phyloP scores from a whole-genome alignment of 2,797 vertebrate species.

The Ctenopoma kingsleyae region DNA sequence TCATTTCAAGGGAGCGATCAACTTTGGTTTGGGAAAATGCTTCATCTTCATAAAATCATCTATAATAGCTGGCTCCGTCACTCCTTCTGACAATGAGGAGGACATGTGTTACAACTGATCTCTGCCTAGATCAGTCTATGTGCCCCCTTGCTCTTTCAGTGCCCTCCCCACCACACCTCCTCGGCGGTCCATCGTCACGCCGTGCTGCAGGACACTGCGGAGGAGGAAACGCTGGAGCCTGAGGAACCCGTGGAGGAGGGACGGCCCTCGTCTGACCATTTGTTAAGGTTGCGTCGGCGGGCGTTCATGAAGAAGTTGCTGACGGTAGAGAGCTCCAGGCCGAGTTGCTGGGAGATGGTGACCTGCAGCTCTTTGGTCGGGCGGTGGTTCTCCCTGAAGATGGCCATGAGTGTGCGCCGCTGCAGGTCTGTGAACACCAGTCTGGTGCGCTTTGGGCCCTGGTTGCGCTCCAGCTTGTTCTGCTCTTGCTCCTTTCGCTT shows the following conservation, averaged over 20 bases:
- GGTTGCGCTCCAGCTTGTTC: constrained; percentile 88
- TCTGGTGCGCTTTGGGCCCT: constrained; percentile 89
- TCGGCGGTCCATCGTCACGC: constrained; percentile 77
- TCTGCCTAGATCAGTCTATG: constrained; percentile 78
- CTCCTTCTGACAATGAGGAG: constrained; percentile 79
- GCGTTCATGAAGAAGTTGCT: constrained; percentile 95
- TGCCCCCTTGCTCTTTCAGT: constrained; percentile 69
- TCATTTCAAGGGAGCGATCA: constrained; percentile 66
- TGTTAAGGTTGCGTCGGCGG: constrained; percentile 89
- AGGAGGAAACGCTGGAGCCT: constrained; percentile 84
- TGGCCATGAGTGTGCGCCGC: constrained; percentile 89
- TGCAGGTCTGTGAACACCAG: constrained; percentile 92
- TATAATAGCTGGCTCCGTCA: constrained; percentile 69
- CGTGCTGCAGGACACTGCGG: constrained; percentile 88
- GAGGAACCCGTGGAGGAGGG: constrained; percentile 87
- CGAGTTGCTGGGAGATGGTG: constrained; percentile 91
- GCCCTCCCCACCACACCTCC: constrained; percentile 44
- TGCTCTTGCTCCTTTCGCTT: constrained; percentile 91
- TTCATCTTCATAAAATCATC: constrained; percentile 74
- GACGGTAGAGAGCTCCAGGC: constrained; percentile 90
- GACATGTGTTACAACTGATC: constrained; percentile 77
- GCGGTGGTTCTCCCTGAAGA: constrained; percentile 90
- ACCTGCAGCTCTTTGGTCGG: constrained; percentile 90
- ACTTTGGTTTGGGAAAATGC: constrained; percentile 80
- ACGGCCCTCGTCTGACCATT: constrained; percentile 89